Evolutionary conservation across 2,888 invertebrate genomes (phyloP).

Genomic region (Alentia gelatinosa): DNA sequence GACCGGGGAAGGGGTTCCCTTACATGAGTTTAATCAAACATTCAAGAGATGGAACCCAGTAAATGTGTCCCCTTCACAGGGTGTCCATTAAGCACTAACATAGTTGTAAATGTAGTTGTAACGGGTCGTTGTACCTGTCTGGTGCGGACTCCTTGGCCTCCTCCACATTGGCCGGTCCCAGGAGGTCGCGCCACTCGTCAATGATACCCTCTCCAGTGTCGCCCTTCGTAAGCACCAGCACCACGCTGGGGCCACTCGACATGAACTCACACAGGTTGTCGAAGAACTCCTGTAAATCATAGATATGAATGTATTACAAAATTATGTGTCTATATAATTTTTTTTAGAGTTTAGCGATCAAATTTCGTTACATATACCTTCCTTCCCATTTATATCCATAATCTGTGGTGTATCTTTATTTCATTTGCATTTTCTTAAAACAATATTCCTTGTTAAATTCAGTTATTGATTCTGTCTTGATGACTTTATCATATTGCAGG

Average conservation of each 20-base stretch:
- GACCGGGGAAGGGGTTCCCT: too few relatives aligned
- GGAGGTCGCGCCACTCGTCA: conserved; percentile 77
- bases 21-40: too few relatives aligned
- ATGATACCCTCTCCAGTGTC: conserved; percentile 76
- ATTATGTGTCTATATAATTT: not conserved
- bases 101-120: too few relatives aligned
- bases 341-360: not conserved
- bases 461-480: too few relatives aligned
- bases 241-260: conserved; percentile 77
- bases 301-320: not conserved
- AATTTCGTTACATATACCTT: not conserved
- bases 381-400: not conserved
- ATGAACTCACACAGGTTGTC: conserved; percentile 78
- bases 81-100: too few relatives aligned
- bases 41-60: too few relatives aligned
- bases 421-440: too few relatives aligned
- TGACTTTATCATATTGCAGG: too few relatives aligned
- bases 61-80: too few relatives aligned
- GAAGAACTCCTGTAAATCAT: conserved; percentile 73
- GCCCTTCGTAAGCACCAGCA: conserved; percentile 79
- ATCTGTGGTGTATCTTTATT: too few relatives aligned
- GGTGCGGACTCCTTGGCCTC: conserved; percentile 78
- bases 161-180: conserved; percentile 79
- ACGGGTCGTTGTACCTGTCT: conserved; percentile 71
- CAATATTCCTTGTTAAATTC: too few relatives aligned